Evolutionary conservation across 2,797 vertebrate genomes (phyloP), one percentile per base, ranked within the genome.

Genomic region (Syngnathus acus): DNA sequence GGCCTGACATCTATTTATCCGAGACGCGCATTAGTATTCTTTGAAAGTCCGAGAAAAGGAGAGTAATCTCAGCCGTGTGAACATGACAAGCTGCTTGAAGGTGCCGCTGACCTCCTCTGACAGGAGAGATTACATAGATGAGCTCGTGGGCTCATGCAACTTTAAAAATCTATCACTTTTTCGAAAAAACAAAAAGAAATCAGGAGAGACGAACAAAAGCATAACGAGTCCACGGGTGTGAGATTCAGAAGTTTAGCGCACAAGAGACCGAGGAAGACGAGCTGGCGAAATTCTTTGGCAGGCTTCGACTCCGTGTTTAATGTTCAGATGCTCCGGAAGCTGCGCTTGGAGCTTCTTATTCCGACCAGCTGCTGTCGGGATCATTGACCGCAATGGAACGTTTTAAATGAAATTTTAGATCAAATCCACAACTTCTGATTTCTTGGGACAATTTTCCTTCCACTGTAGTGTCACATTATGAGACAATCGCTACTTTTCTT

Each of bases 11-110:
- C 71, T 71, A 65, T 70, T 82, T 76, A 71, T 75, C 77, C 64
- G 50, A 68, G 65, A 78, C 77, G 62, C 73, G 78, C 80, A 85
- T 84, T 81, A 72, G 80, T 71, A 76, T 78, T 81, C 76, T 76
- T 83, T 85, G 55, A 74, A 77, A 75, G 70, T 64, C 69, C 63
- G 73, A 67, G 50, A 55, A 72, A 60, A 75, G 72, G 70, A 53
- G 59, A 53, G 61, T 67, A 74, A 67, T 68, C 69, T 66, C 42
- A 65, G 40, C 32, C 4, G 57, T 64, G 66, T 63, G 69, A 72
- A 78, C 77, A 75, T 67, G 57, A 59, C 37, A 13, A 40, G 67
- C 65, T 69, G 72, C 77, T 82, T 84, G 71, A 65, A 73, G 75
- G 69, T 74, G 70, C 55, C 65, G 21, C 67, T 66, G 53, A 53